These are phyloP conservation scores for Xiphophorus birchmanni DNA, from an alignment of 2,797 vertebrate genomes.

Conservation along the genomic window DNA sequence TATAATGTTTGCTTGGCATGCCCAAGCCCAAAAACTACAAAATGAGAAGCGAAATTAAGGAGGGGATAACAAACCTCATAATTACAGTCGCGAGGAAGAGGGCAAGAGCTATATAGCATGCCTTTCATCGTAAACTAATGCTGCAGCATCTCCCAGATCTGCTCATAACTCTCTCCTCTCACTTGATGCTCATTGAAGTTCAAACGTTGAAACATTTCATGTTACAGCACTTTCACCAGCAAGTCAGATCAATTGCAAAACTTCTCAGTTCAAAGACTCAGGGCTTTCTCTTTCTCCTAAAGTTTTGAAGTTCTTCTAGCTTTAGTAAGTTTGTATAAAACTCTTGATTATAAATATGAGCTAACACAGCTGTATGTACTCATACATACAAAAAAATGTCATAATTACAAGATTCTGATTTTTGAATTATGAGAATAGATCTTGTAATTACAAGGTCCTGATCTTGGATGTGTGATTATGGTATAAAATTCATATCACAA, in stretches of 20 bases:
- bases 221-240: conserved; percentile 17
- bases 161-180: conserved; percentile 42
- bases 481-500: too few relatives aligned
- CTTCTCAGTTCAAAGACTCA: neutral
- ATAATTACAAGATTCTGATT: too few relatives aligned
- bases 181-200: conserved; percentile 37
- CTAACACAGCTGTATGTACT: too few relatives aligned
- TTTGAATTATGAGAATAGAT: too few relatives aligned
- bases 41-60: conserved; percentile 34
- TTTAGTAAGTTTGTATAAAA: neutral
- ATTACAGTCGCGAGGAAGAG: conserved; percentile 64
- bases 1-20: conserved; percentile 66
- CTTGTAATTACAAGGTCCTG: too few relatives aligned
- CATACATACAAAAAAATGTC: too few relatives aligned
- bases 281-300: neutral
- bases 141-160: conserved; percentile 47
- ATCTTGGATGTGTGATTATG: too few relatives aligned
- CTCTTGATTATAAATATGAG: neutral
- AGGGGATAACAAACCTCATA: conserved; percentile 58
- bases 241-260: neutral
- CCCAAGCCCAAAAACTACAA: conserved; percentile 11
- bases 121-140: conserved; percentile 74
- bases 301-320: neutral
- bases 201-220: conserved; percentile 32
- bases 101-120: conserved; percentile 41